Percentiles rank a stretch among this genome's conserved stretches.
Conservation (phyloP, 2,888 invertebrate genomes). For the Caenorhabditis sp. region DNA sequence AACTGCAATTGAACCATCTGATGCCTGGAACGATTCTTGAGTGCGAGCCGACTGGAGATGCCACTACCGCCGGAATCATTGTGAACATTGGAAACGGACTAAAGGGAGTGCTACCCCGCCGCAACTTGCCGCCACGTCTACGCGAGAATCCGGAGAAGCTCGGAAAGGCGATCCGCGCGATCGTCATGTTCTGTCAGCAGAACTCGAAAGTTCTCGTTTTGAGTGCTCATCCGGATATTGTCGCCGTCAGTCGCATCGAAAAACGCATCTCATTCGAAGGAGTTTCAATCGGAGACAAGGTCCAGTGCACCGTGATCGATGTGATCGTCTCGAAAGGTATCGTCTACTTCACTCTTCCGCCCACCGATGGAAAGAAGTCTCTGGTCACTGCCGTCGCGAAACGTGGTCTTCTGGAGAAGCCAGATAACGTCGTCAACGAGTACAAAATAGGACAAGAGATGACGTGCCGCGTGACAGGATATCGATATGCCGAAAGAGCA, state of each 20-base stretch:
- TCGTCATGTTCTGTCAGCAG: constrained; percentile 73
- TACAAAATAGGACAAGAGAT: constrained; percentile 68
- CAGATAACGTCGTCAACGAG: constrained; percentile 49
- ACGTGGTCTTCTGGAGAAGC: constrained; percentile 52
- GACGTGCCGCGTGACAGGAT: constrained; percentile 70
- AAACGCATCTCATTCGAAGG: constrained; percentile 66
- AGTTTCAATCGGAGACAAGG: constrained; percentile 62
- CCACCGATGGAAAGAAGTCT: constrained; percentile 57
- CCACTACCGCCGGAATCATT: constrained; percentile 63
- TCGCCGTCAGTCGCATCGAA: constrained; percentile 72
- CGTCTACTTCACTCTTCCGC: constrained; percentile 67
- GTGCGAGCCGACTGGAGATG: constrained; percentile 71
- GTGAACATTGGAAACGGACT: constrained; percentile 72
- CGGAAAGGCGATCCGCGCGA: constrained; percentile 69
- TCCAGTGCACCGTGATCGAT: constrained; percentile 67
- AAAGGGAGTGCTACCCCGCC: constrained; percentile 71
- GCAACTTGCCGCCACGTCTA: constrained; percentile 75
- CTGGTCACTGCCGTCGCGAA: constrained; percentile 55
- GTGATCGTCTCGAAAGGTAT: constrained; percentile 52
- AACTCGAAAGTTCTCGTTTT: constrained; percentile 73
- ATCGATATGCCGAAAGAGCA: constrained; percentile 67
- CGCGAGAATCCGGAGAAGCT: constrained; percentile 67
- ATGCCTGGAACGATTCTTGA: constrained; percentile 76
- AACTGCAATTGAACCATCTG: constrained; percentile 67
- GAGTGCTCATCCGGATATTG: constrained; percentile 76